A percentile compares a stretch with the other conserved stretches of the same genome.
These are phyloP conservation scores for Todus mexicanus DNA, from an alignment of 2,797 vertebrate genomes.

Conservation along the genomic window DNA sequence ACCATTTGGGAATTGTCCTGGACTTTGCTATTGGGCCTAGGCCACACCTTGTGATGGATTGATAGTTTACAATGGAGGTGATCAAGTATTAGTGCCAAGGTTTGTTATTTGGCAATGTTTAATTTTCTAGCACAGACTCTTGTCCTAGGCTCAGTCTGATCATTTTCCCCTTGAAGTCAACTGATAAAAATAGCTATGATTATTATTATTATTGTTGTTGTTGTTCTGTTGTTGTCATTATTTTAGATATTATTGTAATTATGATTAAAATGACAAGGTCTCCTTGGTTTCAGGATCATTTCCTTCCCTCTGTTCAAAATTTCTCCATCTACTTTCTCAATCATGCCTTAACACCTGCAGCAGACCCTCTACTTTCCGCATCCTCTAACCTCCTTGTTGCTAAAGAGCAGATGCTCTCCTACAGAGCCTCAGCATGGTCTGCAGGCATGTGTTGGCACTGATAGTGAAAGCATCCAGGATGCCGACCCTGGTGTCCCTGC, in stretches of 20 bases:
- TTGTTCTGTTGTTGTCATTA: not conserved
- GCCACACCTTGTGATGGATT: not conserved
- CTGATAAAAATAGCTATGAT: not conserved
- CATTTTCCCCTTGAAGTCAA: not conserved
- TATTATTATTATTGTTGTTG: not conserved
- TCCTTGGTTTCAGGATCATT: not conserved
- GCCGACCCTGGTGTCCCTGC: not conserved
- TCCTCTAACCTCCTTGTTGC: not conserved
- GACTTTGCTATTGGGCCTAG: not conserved
- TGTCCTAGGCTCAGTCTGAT: not conserved
- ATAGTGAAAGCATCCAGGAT: not conserved
- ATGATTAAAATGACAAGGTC: not conserved
- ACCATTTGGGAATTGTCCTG: not conserved
- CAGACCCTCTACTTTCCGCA: not conserved
- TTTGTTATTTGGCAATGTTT: not conserved
- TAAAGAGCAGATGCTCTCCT: not conserved
- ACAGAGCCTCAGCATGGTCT: not conserved
- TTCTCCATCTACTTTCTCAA: not conserved
- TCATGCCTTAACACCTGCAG: not conserved
- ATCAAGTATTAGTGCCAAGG: not conserved
- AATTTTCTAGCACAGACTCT: not conserved
- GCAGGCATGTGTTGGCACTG: not conserved
- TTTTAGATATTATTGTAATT: not conserved
- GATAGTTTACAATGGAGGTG: not conserved
- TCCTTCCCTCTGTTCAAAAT: not conserved